Conservation (phyloP, 2,113 vertebrate species). For the Cebus imitator region DNA sequence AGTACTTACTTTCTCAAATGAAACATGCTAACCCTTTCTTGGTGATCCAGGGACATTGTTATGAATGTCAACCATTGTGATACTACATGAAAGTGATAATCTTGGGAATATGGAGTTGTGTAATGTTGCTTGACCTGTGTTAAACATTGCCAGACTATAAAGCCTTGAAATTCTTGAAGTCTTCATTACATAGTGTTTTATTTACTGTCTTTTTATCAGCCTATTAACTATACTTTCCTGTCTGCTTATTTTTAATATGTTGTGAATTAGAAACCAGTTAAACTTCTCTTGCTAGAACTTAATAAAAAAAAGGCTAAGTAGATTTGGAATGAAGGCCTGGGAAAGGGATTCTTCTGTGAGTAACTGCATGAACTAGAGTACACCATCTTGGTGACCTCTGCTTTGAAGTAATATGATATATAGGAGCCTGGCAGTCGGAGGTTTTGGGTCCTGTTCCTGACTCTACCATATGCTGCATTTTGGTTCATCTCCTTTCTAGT, state of each 20-base stretch:
- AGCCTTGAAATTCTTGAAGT: neutral
- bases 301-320: slow-evolving; percentile 5
- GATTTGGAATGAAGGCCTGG: neutral
- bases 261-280: neutral
- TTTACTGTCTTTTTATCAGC: neutral
- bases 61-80: neutral
- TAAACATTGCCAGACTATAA: neutral
- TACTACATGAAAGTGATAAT: neutral
- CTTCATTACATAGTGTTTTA: neutral
- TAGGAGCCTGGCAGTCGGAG: neutral
- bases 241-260: slow-evolving; percentile 12
- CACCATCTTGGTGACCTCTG: neutral
- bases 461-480: neutral
- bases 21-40: neutral
- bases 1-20: neutral
- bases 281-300: neutral
- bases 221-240: neutral
- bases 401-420: neutral
- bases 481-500: neutral
- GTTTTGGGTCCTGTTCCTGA: neutral
- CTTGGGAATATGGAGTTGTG: neutral
- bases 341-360: neutral
- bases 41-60: neutral
- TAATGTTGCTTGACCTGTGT: neutral
- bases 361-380: neutral